Evolutionary conservation across 2,113 vertebrate species (phyloP), one percentile per base, ranked within the genome.

Genomic region (Phaetusa simplex): DNA sequence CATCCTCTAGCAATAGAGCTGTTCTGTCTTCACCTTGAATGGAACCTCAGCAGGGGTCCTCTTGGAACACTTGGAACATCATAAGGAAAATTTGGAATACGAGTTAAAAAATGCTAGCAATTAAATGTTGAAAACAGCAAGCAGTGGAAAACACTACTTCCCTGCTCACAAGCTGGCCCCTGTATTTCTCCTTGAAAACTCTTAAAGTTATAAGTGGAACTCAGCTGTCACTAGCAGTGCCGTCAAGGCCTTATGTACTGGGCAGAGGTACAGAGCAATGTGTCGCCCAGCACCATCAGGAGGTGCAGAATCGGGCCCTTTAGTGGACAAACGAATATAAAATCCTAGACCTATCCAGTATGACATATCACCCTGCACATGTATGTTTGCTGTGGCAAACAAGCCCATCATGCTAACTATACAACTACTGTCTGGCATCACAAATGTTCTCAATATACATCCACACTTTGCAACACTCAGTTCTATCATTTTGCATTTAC

Each of bases 311-410:
- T 15, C 1, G 2, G 14, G 16, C 5, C 29, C 14, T 61, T 61
- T 58, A 34, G 36, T 56, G 22, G 84, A 49, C 8, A 73, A 86
- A 20, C 61, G 2, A 23, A 34, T 36, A 15, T 15, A n/a, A 88
- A 94, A 69, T 67, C 70, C n/a, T n/a, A 20, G 32, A 15, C 18
- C 21, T 36, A 6, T 16, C 22, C 64, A 49, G 22, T 38, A 26
- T 1, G 1, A 1, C 0, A 2, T 18, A 11, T 62, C 55, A 78
- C n/a, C 29, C 72, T 67, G 53, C 12, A 45, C 0, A 0, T 72
- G 38, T 52, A 30, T 20, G 55, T 22, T 56, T 4, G 1, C 4
- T 64, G 38, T 70, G 53, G n/a, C 14, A 49, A 77, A 55, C 17
- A 61, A 83, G 32, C 20, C 18, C 12, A 17, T 77, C 24, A n/a